phyloP scores from a whole-genome alignment of 2,888 invertebrate species.

The Ophion costatus region DNA sequence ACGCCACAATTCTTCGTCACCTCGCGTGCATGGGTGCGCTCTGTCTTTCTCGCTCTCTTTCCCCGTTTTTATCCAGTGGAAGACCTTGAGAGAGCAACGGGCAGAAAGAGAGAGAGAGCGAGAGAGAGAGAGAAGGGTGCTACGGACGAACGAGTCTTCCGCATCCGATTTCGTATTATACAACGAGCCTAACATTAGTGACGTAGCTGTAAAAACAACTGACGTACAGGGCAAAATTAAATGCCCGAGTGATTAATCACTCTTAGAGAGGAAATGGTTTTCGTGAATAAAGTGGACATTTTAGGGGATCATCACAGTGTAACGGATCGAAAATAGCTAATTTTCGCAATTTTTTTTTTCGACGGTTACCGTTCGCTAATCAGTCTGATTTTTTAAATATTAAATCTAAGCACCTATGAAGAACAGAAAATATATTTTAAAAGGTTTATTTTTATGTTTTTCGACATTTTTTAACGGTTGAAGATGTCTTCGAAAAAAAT shows the following conservation, averaged over 20 bases:
- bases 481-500: no score
- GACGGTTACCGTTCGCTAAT: no score
- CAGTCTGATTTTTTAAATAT: no score
- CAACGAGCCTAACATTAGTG: no score
- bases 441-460: no score
- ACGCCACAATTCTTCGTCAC: slow-evolving; percentile 33
- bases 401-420: no score
- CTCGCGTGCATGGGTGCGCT: slow-evolving; percentile 11
- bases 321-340: no score
- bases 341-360: no score
- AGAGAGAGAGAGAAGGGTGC: slow-evolving; percentile 1
- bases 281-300: not conserved
- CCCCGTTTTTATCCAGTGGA: not conserved
- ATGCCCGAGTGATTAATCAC: not conserved
- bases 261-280: not conserved
- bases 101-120: slow-evolving; percentile 6
- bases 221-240: not conserved
- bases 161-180: not conserved
- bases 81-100: slow-evolving; percentile 18
- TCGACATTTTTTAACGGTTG: no score
- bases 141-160: not conserved
- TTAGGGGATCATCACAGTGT: no score
- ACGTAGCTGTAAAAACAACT: not conserved
- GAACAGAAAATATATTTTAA: no score
- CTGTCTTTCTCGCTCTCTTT: not conserved